Conservation (phyloP, 2,113 vertebrate genomes). For the Furnarius figulus region DNA sequence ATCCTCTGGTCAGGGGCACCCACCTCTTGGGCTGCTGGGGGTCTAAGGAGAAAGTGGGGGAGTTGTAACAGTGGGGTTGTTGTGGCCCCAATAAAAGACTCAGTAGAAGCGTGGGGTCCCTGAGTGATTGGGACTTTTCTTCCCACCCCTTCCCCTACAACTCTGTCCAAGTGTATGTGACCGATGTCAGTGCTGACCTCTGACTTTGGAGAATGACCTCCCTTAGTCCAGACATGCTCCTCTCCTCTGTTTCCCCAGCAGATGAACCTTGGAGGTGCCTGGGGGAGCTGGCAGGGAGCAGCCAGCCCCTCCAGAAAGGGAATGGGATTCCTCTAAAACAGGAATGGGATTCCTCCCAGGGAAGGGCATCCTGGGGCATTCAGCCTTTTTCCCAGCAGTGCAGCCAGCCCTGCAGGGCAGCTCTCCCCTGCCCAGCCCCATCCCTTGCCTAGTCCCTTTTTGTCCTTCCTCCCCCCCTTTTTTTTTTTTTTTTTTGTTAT, state of each 20-base stretch:
- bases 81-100: slow-evolving; percentile 55
- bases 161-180: slow-evolving; percentile 80
- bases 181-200: slow-evolving; percentile 75
- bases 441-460: background rate
- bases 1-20: background rate
- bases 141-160: background rate
- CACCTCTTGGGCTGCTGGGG: background rate
- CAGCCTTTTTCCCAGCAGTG: background rate
- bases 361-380: background rate
- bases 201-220: slow-evolving; percentile 69
- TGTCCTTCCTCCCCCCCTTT: background rate
- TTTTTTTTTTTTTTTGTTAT: background rate
- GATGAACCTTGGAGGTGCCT: slow-evolving; percentile 76
- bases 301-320: accelerated
- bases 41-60: slow-evolving; percentile 75
- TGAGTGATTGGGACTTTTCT: slow-evolving; percentile 74
- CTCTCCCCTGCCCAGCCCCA: background rate
- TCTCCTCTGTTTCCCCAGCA: slow-evolving; percentile 73
- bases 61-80: slow-evolving; percentile 78
- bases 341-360: background rate
- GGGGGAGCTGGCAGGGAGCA: background rate
- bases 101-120: slow-evolving; percentile 76
- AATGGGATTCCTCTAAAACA: background rate
- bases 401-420: background rate
- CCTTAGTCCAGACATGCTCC: slow-evolving; percentile 75